phyloP scores from a whole-genome alignment of 2,113 vertebrate species.

The Psophia crepitans region DNA sequence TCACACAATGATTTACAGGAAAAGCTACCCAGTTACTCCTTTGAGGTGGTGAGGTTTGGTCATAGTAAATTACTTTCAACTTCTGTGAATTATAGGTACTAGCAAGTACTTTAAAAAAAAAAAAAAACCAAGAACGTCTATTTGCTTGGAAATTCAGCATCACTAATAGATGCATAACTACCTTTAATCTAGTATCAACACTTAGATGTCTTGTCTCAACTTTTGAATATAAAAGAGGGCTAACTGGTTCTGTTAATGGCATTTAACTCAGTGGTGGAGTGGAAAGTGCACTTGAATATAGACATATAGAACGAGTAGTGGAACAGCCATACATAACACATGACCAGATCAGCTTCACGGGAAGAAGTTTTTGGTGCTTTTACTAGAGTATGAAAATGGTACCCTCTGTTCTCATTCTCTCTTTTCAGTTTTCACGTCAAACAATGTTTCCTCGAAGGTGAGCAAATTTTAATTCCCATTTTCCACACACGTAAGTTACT shows the following conservation, averaged over 20 bases:
- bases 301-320: fast-evolving
- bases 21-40: neutral
- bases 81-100: neutral
- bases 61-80: neutral
- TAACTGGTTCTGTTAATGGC: neutral
- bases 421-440: neutral
- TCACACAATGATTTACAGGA: neutral
- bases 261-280: neutral
- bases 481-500: neutral
- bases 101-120: neutral
- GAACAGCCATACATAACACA: neutral
- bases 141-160: neutral
- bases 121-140: neutral
- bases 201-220: neutral
- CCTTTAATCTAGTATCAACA: neutral
- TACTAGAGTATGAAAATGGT: neutral
- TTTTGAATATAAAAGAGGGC: neutral
- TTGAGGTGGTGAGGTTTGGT: neutral
- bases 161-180: neutral
- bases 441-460: neutral
- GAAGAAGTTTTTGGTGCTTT: neutral
- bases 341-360: neutral
- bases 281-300: neutral
- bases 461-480: neutral
- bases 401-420: neutral